phyloP scores from a whole-genome alignment of 2,888 invertebrate genomes.

The Platerodrilus igneus region DNA sequence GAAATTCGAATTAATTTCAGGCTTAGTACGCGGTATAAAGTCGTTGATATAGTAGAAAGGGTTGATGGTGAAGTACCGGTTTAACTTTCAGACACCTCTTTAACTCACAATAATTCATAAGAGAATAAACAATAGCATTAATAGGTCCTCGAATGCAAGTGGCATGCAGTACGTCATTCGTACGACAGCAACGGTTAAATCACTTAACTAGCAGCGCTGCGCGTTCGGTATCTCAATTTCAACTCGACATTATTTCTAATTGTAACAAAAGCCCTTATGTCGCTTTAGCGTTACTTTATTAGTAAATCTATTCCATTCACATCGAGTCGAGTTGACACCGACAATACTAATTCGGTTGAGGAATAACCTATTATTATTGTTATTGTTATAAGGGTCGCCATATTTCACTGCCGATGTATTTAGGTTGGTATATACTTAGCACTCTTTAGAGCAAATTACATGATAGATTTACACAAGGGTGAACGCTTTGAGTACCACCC shows the following conservation, averaged over 20 bases:
- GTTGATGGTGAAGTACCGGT: too few relatives aligned
- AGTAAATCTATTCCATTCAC: conserved; percentile 43
- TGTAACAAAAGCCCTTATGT: conserved; percentile 25
- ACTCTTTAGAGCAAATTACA: conserved; percentile 31
- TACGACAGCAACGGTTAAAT: conserved; percentile 11
- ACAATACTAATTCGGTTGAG: conserved; percentile 45
- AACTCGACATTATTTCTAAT: conserved; percentile 25
- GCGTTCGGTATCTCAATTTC: conserved; percentile 23
- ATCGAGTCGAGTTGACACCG: conserved; percentile 41
- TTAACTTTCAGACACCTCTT: too few relatives aligned
- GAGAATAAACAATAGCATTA: too few relatives aligned
- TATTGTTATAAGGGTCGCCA: conserved; percentile 37
- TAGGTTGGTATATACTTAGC: conserved; percentile 30
- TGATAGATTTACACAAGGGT: conserved; percentile 24
- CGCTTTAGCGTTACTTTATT: conserved; percentile 45
- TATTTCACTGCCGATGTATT: conserved; percentile 31
- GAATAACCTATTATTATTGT: conserved; percentile 37
- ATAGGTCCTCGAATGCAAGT: too few relatives aligned
- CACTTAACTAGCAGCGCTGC: too few relatives aligned
- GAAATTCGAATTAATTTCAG: too few relatives aligned
- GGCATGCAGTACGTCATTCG: too few relatives aligned
- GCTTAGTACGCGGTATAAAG: too few relatives aligned
- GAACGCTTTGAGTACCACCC: conserved; percentile 2
- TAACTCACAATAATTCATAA: too few relatives aligned
- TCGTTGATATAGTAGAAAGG: too few relatives aligned